phyloP scores from a whole-genome alignment of 2,888 invertebrate genomes.

The Arctia plantaginis region DNA sequence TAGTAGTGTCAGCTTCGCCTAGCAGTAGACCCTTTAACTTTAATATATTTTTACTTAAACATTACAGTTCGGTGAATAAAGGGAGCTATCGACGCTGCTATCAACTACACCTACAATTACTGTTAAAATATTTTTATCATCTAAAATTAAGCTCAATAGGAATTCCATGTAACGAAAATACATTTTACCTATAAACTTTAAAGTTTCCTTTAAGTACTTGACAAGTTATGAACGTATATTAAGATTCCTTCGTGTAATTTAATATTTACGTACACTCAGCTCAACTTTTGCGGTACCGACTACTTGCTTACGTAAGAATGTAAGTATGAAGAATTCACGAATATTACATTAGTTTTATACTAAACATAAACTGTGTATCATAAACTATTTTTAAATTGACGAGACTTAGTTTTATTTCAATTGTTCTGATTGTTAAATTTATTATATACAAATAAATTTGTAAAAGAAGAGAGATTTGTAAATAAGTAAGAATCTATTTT shows the following conservation, averaged over 20 bases:
- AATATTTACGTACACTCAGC: conserved; percentile 15
- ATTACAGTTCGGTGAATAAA: not conserved
- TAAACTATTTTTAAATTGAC: not conserved
- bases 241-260: conserved; percentile 24
- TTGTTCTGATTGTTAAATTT: not conserved
- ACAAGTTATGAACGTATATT: conserved; percentile 26
- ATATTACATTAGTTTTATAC: not conserved
- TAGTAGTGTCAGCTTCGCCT: too few relatives aligned
- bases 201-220: conserved; percentile 26
- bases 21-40: too few relatives aligned
- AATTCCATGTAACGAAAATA: conserved; percentile 16
- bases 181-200: conserved; percentile 27
- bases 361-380: not conserved
- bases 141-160: conserved; percentile 8
- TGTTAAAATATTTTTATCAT: not conserved
- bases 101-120: not conserved
- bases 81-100: not conserved
- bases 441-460: not conserved
- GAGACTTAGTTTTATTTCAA: not conserved
- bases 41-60: not conserved
- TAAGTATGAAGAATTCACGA: not conserved
- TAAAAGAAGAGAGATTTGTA: too few relatives aligned
- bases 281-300: conserved; percentile 10
- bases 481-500: too few relatives aligned
- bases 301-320: conserved; percentile 3